Percentiles rank a stretch among this genome's conserved stretches.
phyloP scores from a whole-genome alignment of 2,113 vertebrate species.

The Prionailurus bengalensis region DNA sequence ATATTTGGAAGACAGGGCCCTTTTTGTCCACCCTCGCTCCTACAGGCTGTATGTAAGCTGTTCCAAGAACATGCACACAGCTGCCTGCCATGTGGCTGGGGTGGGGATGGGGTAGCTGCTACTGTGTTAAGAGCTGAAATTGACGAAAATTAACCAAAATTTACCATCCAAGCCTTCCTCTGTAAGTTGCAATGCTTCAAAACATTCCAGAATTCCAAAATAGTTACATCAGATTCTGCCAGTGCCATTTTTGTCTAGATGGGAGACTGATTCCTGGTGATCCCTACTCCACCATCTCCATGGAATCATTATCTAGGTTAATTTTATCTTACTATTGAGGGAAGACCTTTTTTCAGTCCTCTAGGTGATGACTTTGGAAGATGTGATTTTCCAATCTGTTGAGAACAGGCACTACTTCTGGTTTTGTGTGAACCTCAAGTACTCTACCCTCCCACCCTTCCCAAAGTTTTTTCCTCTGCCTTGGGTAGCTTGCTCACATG shows the following conservation, averaged over 20 bases:
- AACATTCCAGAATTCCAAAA: neutral
- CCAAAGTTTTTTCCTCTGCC: neutral
- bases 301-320: neutral
- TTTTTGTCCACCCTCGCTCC: neutral
- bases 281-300: neutral
- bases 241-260: neutral
- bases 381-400: neutral
- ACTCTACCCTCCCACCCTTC: neutral
- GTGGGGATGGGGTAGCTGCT: neutral
- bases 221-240: neutral
- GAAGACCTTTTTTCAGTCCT: neutral
- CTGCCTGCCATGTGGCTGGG: neutral
- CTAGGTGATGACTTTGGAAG: neutral
- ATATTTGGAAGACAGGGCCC: neutral
- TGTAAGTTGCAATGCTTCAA: neutral
- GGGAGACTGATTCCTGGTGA: neutral
- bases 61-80: neutral
- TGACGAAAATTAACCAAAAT: neutral
- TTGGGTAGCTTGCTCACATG: neutral
- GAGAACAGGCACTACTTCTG: neutral
- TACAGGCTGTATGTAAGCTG: neutral
- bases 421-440: neutral
- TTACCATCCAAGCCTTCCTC: neutral
- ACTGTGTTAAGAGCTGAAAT: neutral
- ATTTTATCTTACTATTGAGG: neutral